Evolutionary conservation across 2,888 invertebrate species (phyloP).

Genomic region (Philereme vetulata): DNA sequence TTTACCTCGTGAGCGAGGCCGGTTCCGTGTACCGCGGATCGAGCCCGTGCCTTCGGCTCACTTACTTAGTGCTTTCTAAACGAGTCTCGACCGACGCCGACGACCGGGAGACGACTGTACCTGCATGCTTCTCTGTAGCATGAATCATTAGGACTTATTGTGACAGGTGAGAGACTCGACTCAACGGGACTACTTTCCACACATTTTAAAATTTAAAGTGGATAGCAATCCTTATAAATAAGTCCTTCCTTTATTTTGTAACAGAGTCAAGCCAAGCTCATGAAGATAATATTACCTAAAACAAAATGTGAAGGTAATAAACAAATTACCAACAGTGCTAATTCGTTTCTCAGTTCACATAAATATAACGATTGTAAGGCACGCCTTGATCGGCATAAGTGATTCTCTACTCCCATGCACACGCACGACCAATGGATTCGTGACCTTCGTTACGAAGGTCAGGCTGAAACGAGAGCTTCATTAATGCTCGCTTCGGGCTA

Average conservation of each 20-base stretch:
- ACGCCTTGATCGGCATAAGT: no score
- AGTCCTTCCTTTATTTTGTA: no score
- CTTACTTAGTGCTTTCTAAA: constrained; percentile 60
- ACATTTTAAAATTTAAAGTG: neutral
- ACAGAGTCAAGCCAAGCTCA: no score
- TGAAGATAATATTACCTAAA: no score
- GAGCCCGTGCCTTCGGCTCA: constrained; percentile 45
- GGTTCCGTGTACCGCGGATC: constrained; percentile 51
- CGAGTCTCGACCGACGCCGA: constrained; percentile 44
- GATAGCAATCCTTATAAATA: no score
- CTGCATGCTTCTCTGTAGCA: constrained; percentile 33
- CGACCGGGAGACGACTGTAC: constrained; percentile 43
- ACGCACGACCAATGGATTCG: neutral
- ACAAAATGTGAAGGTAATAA: no score
- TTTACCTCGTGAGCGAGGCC: constrained; percentile 59
- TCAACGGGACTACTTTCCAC: neutral
- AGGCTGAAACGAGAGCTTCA: neutral
- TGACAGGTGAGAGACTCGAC: constrained; percentile 51
- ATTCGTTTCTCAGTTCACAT: no score
- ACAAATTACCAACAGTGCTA: no score
- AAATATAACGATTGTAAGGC: no score
- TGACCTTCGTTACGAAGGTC: constrained; percentile 30
- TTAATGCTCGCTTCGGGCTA: neutral
- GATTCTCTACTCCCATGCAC: no score
- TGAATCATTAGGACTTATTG: constrained; percentile 47